A percentile compares a stretch with the other conserved stretches of the same genome.
phyloP scores from a whole-genome alignment of 1,140 invertebrate genomes.

The Drosophila mauritiana region DNA sequence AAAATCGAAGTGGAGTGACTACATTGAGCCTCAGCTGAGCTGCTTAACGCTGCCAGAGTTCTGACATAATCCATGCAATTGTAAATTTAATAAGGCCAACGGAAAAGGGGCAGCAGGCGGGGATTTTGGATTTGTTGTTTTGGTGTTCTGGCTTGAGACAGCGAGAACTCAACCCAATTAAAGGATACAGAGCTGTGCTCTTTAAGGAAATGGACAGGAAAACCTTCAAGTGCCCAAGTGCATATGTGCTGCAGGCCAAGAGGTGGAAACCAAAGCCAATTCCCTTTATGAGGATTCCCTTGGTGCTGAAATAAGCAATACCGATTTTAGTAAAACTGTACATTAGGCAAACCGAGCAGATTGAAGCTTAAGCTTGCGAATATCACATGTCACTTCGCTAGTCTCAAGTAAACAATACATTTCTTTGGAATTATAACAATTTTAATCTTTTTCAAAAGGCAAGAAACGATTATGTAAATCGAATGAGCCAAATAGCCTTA shows the following conservation, averaged over 20 bases:
- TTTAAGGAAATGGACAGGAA: constrained; percentile 35
- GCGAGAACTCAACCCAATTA: constrained; percentile 64
- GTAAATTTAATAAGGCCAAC: constrained; percentile 77
- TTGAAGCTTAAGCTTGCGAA: neutral
- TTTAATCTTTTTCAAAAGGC: too few species aligned
- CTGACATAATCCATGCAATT: constrained; percentile 81
- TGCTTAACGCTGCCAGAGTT: constrained; percentile 73
- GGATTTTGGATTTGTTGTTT: constrained; percentile 25
- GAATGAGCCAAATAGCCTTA: too few species aligned
- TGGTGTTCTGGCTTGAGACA: constrained; percentile 22
- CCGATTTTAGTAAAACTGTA: neutral
- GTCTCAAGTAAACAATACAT: neutral
- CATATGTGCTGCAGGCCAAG: constrained; percentile 7
- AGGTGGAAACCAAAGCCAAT: constrained; percentile 15
- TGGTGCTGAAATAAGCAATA: neutral
- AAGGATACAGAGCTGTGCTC: constrained; percentile 27
- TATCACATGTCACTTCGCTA: neutral
- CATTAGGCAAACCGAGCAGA: neutral
- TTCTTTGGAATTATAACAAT: neutral
- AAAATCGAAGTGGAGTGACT: constrained; percentile 78
- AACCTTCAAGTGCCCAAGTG: constrained; percentile 51
- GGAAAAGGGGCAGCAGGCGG: constrained; percentile 8
- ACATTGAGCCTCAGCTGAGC: constrained; percentile 78
- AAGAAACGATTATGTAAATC: too few species aligned
- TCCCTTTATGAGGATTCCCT: neutral